Evolutionary conservation across 1,140 invertebrate species (phyloP).

Genomic region (Berghia stephanieae): DNA sequence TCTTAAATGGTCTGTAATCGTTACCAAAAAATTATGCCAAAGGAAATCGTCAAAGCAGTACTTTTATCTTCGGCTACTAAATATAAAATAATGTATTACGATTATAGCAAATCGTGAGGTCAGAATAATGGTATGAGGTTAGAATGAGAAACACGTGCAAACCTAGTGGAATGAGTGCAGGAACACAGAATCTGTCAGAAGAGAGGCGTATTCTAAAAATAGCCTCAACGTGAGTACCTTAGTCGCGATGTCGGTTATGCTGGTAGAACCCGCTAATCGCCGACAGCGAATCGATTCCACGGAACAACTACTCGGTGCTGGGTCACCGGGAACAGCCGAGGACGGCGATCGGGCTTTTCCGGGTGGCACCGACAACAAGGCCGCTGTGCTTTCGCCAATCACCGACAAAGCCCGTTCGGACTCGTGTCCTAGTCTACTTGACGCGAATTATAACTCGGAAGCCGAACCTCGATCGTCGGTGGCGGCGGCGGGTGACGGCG

Average conservation of each 20-base stretch:
- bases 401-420: conserved; percentile 10
- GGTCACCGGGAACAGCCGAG: conserved; percentile 30
- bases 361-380: conserved; percentile 17
- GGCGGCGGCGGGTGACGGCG: neutral
- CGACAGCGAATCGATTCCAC: conserved; percentile 56
- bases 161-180: neutral
- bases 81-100: neutral
- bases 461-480: neutral
- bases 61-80: neutral
- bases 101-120: neutral
- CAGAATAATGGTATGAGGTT: conserved; percentile 1
- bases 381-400: conserved; percentile 5
- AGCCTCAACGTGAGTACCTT: neutral
- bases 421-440: too few species aligned
- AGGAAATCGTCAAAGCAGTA: neutral
- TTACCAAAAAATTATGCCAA: neutral
- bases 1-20: neutral
- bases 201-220: neutral
- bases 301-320: conserved; percentile 44
- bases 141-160: neutral
- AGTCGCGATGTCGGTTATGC: conserved; percentile 53
- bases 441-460: conserved; percentile 20
- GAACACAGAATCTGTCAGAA: neutral
- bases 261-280: conserved; percentile 53
- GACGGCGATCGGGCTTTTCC: conserved; percentile 23